Base-by-base conservation (phyloP, 2,888 invertebrate genomes). In the Lamellibrachia satsuma region DNA sequence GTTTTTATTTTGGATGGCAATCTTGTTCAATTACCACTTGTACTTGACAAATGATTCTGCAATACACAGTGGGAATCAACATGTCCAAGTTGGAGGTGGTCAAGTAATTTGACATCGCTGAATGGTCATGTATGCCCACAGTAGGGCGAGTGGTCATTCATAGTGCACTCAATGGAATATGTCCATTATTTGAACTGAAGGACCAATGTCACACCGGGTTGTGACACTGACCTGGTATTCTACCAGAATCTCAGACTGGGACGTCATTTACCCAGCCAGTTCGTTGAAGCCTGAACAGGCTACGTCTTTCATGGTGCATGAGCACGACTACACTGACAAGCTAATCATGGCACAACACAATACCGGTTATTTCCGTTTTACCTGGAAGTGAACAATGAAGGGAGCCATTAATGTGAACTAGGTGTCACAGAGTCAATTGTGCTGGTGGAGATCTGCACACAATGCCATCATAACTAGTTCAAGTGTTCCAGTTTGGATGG, bases 401-500 rank as follows among this genome's bases (percentile, higher is more conserved):
- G 75, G 75, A 75, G 15, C 75, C 75, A 75, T 75, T 75, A 75
- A 75, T 75, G 75, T 75, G 75, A 75, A 75, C 75, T n/a, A 22
- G 75, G 75, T 75, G 75, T 75, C 75, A 75, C 75, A 22, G 75
- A 75, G 75, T 75, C 75, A 75, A 22, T 15, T 75, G n/a, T 75
- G 22, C 22, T n/a, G 22, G 75, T n/a, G 3, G 75, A 75, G 75
- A 22, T 22, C 75, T 22, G 6, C n/a, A 75, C 75, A 75, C 75
- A n/a, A 75, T 75, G 75, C 75, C 22, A 75, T 75, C 75, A 75
- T 75, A 75, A 75, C 75, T 75, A 75, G 75, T 75, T 75, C 75
- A 75, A 15, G 22, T 75, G 75, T 75, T 75, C 75, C 75, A 75
- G 75, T 75, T 75, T 75, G 6, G 75, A 11, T 75, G 75, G 22